These are phyloP conservation scores for Bombus affinis DNA, from an alignment of 1,140 invertebrate genomes.

Conservation along the genomic window DNA sequence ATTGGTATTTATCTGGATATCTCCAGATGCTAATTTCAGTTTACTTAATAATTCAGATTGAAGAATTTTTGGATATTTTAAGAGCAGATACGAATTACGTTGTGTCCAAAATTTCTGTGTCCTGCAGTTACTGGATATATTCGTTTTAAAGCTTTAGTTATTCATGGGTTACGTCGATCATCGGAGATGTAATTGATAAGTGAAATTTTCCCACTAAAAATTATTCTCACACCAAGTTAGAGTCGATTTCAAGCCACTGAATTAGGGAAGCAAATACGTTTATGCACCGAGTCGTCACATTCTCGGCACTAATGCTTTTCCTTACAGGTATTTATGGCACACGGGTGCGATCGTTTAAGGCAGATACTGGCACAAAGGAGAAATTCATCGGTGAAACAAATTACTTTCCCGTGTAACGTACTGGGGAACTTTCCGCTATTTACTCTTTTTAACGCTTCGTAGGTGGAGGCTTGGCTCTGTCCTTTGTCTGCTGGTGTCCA, in stretches of 20 bases:
- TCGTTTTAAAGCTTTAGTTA: no score
- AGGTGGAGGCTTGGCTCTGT: not conserved
- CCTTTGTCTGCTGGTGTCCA: not conserved
- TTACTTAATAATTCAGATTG: no score
- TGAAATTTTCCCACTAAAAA: not conserved
- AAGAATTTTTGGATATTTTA: no score
- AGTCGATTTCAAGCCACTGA: not conserved
- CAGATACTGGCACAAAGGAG: not conserved
- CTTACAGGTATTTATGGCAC: not conserved
- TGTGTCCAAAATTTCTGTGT: no score
- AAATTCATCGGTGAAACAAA: not conserved
- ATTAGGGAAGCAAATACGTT: not conserved
- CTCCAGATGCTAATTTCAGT: no score
- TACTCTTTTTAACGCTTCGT: not conserved
- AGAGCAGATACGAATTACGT: no score
- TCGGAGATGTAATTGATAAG: not conserved
- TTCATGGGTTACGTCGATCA: no score
- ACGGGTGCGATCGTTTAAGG: not conserved
- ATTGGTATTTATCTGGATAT: no score
- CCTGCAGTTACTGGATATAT: no score
- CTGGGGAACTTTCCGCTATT: not conserved
- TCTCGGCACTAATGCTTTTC: no score
- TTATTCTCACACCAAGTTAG: not conserved
- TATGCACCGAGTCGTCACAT: not conserved
- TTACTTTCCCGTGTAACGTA: not conserved